phyloP scores from a whole-genome alignment of 2,797 vertebrate species.

The Rhynchotus rufescens region DNA sequence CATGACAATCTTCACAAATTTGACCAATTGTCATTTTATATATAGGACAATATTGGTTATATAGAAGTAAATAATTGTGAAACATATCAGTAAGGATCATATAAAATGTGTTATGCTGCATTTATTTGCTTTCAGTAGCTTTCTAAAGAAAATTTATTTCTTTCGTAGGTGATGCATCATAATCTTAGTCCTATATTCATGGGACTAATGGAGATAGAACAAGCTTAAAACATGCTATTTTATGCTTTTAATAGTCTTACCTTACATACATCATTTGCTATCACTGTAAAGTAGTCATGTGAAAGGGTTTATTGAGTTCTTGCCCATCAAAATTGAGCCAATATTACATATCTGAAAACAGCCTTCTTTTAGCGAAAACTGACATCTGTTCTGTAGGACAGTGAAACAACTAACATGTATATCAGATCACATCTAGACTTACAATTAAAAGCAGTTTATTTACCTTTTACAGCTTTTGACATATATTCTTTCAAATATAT shows the following conservation, averaged over 20 bases:
- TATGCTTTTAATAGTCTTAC: neutral
- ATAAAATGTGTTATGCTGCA: neutral
- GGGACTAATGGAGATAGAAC: neutral
- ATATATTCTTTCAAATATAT: constrained; percentile 18
- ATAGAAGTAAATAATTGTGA: neutral
- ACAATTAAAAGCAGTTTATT: constrained; percentile 24
- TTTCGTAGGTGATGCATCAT: neutral
- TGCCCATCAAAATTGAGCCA: neutral
- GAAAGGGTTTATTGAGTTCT: neutral
- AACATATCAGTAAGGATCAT: neutral
- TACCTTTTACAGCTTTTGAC: constrained; percentile 23
- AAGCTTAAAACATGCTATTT: neutral
- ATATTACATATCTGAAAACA: neutral
- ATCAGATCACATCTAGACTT: constrained; percentile 31
- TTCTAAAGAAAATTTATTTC: constrained; percentile 4
- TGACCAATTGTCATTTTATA: neutral
- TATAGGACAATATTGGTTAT: neutral
- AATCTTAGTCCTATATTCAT: constrained; percentile 22
- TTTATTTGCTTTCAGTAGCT: neutral
- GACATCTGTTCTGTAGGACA: constrained; percentile 5
- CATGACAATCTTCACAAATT: neutral
- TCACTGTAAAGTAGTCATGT: neutral
- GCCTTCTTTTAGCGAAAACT: constrained; percentile 15
- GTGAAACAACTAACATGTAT: neutral
- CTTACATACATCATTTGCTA: neutral